These are phyloP conservation scores for Macquaria australasica DNA, from an alignment of 2,113 vertebrate species.

Conservation along the genomic window DNA sequence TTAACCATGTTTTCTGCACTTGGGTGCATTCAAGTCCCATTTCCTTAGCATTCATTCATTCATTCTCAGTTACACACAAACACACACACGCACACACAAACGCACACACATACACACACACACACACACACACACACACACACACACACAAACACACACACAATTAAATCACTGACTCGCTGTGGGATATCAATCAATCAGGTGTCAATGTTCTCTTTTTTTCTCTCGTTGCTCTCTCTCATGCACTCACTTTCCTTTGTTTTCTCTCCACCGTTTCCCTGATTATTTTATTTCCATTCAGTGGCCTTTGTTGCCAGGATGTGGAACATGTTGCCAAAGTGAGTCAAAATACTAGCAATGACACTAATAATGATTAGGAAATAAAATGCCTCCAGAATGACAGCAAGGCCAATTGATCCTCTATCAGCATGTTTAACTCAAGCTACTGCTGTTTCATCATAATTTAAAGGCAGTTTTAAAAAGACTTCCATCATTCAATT, in stretches of 20 bases:
- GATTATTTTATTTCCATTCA: conserved; percentile 26
- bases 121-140: conserved; percentile 14
- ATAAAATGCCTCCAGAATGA: conserved; percentile 45
- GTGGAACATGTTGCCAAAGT: conserved; percentile 5
- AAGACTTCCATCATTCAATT: conserved; percentile 57
- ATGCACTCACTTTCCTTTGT: conserved; percentile 2
- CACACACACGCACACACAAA: too few relatives aligned
- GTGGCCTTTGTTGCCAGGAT: conserved; percentile 21
- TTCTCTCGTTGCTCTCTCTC: neutral
- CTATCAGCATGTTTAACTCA: conserved; percentile 53
- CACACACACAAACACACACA: conserved; percentile 23
- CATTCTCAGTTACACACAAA: conserved; percentile 15
- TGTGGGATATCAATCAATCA: conserved; percentile 43
- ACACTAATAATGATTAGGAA: conserved; percentile 26
- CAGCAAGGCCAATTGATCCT: conserved; percentile 43
- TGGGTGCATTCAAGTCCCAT: conserved; percentile 31
- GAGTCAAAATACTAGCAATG: conserved; percentile 20
- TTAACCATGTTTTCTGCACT: conserved; percentile 45
- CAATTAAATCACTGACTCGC: conserved; percentile 23
- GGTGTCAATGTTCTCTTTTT: conserved; percentile 16
- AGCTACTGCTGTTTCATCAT: conserved; percentile 58
- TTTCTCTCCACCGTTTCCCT: conserved; percentile 24
- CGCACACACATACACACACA: too few relatives aligned
- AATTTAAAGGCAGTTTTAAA: conserved; percentile 58
- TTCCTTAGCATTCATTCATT: conserved; percentile 42